Evolutionary conservation across 2,797 vertebrate species (phyloP).

Genomic region (Sciaenops ocellatus): DNA sequence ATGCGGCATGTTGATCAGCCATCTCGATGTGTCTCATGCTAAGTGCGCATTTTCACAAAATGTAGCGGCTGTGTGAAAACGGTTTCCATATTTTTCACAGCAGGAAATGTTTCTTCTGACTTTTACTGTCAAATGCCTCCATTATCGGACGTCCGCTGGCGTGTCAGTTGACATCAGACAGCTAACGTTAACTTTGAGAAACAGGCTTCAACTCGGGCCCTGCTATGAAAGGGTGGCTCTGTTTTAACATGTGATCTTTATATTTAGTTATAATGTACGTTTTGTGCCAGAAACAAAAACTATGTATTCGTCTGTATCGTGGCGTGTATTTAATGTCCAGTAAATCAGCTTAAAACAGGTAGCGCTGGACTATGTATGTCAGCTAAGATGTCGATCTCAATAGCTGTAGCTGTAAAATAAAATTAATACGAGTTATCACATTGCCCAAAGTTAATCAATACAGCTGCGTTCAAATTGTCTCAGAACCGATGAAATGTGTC

Average conservation of each 20-base stretch:
- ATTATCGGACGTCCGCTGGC: not conserved
- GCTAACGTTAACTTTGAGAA: constrained; percentile 22
- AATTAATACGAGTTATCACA: too few species aligned
- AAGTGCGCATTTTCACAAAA: accelerated
- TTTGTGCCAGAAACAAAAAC: accelerated
- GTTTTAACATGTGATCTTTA: accelerated
- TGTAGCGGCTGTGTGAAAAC: accelerated
- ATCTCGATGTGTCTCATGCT: not conserved
- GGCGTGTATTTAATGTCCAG: too few species aligned
- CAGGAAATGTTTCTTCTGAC: accelerated
- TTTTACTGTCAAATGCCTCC: accelerated
- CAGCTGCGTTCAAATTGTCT: not conserved
- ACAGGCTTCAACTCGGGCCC: constrained; percentile 66
- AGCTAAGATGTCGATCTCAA: not conserved
- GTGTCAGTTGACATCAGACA: not conserved
- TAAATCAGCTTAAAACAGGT: too few species aligned
- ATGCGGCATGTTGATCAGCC: constrained; percentile 53
- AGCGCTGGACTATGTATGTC: not conserved
- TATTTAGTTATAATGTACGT: accelerated
- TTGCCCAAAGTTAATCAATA: not conserved
- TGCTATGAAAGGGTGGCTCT: not conserved
- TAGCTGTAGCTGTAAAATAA: too few species aligned
- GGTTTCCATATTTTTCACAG: accelerated
- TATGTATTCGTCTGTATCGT: too few species aligned
- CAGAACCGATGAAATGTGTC: not conserved